Evolutionary conservation across 92 coral and sea anemone genomes (phyloP).

Genomic region (Parazoanthus swiftii): DNA sequence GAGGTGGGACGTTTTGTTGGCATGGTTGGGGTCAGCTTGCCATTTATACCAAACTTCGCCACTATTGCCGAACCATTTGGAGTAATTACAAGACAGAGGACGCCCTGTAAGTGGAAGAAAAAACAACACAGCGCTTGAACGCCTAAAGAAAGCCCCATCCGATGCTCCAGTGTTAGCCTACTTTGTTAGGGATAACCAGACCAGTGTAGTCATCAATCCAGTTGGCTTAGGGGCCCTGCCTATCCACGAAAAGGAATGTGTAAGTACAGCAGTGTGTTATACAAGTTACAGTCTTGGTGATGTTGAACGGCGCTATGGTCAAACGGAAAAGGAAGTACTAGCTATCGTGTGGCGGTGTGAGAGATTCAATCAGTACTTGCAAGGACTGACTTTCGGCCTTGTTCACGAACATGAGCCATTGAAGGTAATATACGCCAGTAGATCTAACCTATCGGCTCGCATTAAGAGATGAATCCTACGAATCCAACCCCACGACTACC

Average conservation of each 20-base stretch:
- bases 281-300: slow-evolving; percentile 28
- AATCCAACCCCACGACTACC: slow-evolving; percentile 48
- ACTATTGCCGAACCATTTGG: slow-evolving; percentile 46
- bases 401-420: slow-evolving; percentile 53
- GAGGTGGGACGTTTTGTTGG: slow-evolving; percentile 46
- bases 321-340: slow-evolving; percentile 57
- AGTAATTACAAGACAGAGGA: slow-evolving; percentile 35
- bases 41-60: slow-evolving; percentile 45
- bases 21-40: slow-evolving; percentile 34
- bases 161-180: slow-evolving; percentile 53
- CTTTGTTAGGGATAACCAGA: slow-evolving; percentile 44
- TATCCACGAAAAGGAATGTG: slow-evolving; percentile 42
- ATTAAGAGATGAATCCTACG: slow-evolving; percentile 58
- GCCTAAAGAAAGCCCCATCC: slow-evolving; percentile 38
- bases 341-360: slow-evolving; percentile 44
- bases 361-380: slow-evolving; percentile 26
- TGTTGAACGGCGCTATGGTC: slow-evolving; percentile 41
- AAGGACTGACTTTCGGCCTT: slow-evolving; percentile 53
- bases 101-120: slow-evolving; percentile 33
- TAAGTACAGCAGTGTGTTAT: slow-evolving; percentile 35
- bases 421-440: slow-evolving; percentile 44
- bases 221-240: slow-evolving; percentile 39
- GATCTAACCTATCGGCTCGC: slow-evolving; percentile 49
- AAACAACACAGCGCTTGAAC: slow-evolving; percentile 44
- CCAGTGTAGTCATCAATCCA: slow-evolving; percentile 43